A percentile compares a stretch with the other conserved stretches of the same genome.
These are phyloP conservation scores for Metaphire vulgaris DNA, from an alignment of 1,140 invertebrate species.

Conservation along the genomic window DNA sequence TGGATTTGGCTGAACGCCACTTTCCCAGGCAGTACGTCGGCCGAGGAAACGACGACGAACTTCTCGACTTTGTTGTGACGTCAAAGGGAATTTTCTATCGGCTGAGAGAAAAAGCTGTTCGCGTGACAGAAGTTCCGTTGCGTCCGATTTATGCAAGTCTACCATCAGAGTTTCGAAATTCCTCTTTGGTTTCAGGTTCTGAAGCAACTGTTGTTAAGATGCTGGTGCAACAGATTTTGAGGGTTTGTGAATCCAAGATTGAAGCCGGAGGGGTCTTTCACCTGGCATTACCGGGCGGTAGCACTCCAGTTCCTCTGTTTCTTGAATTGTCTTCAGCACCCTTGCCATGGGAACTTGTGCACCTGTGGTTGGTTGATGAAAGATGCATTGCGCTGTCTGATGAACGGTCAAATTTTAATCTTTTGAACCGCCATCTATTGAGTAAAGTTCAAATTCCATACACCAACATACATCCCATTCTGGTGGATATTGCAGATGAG, in stretches of 20 bases:
- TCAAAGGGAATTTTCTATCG: neutral
- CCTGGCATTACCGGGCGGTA: neutral
- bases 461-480: neutral
- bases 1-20: conserved; percentile 32
- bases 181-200: neutral
- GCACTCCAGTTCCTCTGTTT: neutral
- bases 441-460: neutral
- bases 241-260: neutral
- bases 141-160: neutral
- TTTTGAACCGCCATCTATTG: neutral
- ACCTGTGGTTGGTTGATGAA: neutral
- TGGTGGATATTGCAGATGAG: neutral
- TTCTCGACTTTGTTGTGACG: conserved; percentile 15
- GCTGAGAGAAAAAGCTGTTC: neutral
- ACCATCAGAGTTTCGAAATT: neutral
- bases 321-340: neutral
- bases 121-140: neutral
- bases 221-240: neutral
- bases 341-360: neutral
- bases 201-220: neutral
- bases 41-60: conserved; percentile 5
- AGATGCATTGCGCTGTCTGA: neutral
- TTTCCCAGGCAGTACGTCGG: conserved; percentile 7
- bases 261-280: neutral
- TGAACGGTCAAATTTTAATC: neutral